These are phyloP conservation scores for Jordanella pulchra DNA, from an alignment of 2,797 vertebrate species.

Conservation along the genomic window DNA sequence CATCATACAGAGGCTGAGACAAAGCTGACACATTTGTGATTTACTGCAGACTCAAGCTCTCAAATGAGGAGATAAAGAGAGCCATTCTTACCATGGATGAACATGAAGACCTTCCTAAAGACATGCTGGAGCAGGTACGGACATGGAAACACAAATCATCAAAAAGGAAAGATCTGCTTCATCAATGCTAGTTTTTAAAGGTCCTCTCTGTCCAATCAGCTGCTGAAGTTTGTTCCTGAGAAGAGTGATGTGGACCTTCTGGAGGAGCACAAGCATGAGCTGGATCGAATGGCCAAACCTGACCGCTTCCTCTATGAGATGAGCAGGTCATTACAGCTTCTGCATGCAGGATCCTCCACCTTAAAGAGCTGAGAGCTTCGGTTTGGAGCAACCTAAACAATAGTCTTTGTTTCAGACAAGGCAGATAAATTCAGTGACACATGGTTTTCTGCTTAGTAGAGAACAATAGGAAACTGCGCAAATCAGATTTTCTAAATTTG, in stretches of 20 bases:
- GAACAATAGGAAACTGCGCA: conserved; percentile 50
- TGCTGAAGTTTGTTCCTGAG: conserved; percentile 97
- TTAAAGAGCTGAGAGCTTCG: conserved; percentile 5
- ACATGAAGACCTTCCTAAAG: conserved; percentile 97
- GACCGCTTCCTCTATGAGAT: conserved; percentile 98
- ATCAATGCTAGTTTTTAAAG: not conserved
- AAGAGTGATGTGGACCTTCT: conserved; percentile 95
- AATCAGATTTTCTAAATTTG: conserved; percentile 38
- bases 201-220: conserved; percentile 70
- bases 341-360: not conserved
- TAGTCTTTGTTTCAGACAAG: conserved; percentile 42
- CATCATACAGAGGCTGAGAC: not conserved
- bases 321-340: conserved; percentile 86
- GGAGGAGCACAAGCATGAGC: conserved; percentile 96
- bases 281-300: conserved; percentile 97
- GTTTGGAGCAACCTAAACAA: conserved; percentile 39
- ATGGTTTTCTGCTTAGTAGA: conserved; percentile 32
- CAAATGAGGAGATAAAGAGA: conserved; percentile 97
- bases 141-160: not conserved
- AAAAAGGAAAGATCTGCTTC: not conserved
- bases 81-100: conserved; percentile 98
- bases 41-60: conserved; percentile 89
- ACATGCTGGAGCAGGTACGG: conserved; percentile 98
- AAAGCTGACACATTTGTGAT: not conserved
- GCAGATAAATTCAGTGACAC: conserved; percentile 47